Base-by-base conservation (phyloP, 2,797 vertebrate species). In the Fringilla coelebs region DNA sequence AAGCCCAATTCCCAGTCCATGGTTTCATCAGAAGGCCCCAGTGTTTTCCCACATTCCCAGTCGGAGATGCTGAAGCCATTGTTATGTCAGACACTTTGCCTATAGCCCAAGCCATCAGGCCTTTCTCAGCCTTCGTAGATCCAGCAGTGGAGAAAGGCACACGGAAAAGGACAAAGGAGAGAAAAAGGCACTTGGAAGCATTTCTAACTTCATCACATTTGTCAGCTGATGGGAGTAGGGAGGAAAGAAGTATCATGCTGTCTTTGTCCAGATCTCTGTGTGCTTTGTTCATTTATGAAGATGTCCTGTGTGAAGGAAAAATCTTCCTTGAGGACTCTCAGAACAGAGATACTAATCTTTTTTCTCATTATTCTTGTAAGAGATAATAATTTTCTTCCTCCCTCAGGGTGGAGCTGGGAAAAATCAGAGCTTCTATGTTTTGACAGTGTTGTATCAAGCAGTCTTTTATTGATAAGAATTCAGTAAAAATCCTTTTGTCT, bases 321-420 rank as follows among this genome's bases (percentile, higher is more conserved):
- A 60, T 82, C 67, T 94, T 94, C 74, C 84, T 87, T 63, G 63
- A 91, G 88, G 67, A 63, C 21, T 90, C 73, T 88, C 55, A 54
- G 80, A 91, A 70, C 55, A 66, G 76, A 92, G 78, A 90, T 87
- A 40, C 55, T 93, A 77, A 92, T 93, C 92, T 93, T 87, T 92
- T 93, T 91, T 86, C 93, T 90, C 83, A 61, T 89, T 96, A 90
- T 70, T 90, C 84, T 85, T 28, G 15, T 85, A 90, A 77, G 63
- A 90, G 67, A 82, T 32, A 83, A 63, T 88, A 70, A 93, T 82
- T 95, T 90, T 62, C 55, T 85, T 92, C 63, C 12, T 82, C 78
- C 71, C 60, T 76, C 26, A 93, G 81, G 77, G 51, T 76, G 57
- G 87, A 89, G 63, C 63, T 16, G 13, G 51, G 52, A 92, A 92